Conservation (phyloP, 2,888 invertebrate species). For the Apodemia hepburni region DNA sequence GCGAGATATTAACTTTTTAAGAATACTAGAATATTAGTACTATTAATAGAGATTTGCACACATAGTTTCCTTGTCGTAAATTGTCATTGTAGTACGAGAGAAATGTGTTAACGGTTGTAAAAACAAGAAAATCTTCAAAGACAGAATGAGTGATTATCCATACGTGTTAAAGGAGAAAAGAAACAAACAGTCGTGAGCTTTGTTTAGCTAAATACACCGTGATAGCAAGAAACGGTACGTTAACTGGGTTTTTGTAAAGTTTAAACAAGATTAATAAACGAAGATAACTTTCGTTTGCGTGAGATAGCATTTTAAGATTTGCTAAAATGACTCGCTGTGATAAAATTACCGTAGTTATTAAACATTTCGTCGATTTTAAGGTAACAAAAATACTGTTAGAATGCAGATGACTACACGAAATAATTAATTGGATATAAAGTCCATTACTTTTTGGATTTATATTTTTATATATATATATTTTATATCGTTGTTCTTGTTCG, state of each 20-base stretch:
- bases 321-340: neutral
- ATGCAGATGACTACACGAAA: too few species aligned
- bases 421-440: too few species aligned
- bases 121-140: slow-evolving; percentile 15
- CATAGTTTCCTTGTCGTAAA: neutral
- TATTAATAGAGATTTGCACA: neutral
- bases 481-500: too few species aligned
- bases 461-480: too few species aligned
- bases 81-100: neutral
- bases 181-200: slow-evolving; percentile 26
- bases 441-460: too few species aligned
- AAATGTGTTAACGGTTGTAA: slow-evolving; percentile 10
- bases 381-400: too few species aligned
- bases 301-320: slow-evolving; percentile 8
- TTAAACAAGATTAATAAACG: slow-evolving; percentile 13
- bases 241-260: slow-evolving; percentile 11
- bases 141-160: neutral
- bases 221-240: slow-evolving; percentile 1
- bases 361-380: neutral
- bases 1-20: too few species aligned
- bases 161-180: slow-evolving; percentile 13
- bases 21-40: neutral
- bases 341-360: neutral
- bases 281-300: slow-evolving; percentile 8
- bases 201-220: slow-evolving; percentile 21